Evolutionary conservation across 2,888 invertebrate genomes (phyloP).

Genomic region (Ormyrus labotus): DNA sequence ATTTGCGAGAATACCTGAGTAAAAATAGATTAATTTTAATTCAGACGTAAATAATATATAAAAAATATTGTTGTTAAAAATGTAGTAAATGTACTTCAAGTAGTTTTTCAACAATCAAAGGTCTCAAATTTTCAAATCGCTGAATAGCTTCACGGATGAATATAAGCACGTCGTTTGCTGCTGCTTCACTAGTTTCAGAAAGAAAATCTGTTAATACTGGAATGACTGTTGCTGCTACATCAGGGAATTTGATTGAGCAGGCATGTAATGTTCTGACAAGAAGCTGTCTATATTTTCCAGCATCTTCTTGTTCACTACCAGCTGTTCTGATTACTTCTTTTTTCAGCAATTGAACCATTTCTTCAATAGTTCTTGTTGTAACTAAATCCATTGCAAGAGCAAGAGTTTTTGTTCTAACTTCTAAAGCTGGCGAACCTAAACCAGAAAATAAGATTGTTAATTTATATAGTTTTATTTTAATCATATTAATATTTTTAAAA

Average conservation of each 20-base stretch:
- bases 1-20: constrained; percentile 91
- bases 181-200: constrained; percentile 91
- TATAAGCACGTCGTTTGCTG: constrained; percentile 94
- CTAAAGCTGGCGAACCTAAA: constrained; percentile 86
- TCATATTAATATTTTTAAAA: background rate
- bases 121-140: constrained; percentile 88
- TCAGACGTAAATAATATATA: constrained; percentile 9
- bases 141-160: constrained; percentile 98
- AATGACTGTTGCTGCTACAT: constrained; percentile 94
- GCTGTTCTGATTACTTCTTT: constrained; percentile 95
- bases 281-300: constrained; percentile 95
- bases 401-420: constrained; percentile 92
- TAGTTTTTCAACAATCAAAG: constrained; percentile 85
- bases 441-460: background rate
- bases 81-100: constrained; percentile 65
- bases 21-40: background rate
- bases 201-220: constrained; percentile 96
- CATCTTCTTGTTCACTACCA: constrained; percentile 95
- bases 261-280: constrained; percentile 96
- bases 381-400: constrained; percentile 92
- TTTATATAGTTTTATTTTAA: background rate
- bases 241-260: constrained; percentile 96
- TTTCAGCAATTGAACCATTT: constrained; percentile 94
- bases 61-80: background rate
- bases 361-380: constrained; percentile 93